phyloP scores from a whole-genome alignment of 2,888 invertebrate species.

The Choristoneura rosaceana region DNA sequence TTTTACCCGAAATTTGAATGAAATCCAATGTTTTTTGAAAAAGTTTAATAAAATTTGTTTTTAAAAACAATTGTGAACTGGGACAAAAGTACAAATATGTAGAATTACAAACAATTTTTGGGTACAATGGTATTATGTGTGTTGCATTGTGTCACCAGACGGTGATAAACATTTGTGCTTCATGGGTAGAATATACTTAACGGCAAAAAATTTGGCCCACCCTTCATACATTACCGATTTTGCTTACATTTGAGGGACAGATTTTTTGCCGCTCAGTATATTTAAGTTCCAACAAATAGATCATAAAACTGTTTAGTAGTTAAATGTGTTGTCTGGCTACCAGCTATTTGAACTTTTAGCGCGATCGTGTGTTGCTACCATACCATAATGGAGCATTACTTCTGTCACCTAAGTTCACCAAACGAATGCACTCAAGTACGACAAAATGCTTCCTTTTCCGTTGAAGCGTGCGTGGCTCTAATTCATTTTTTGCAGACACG shows the following conservation, averaged over 20 bases:
- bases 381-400: background rate
- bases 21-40: background rate
- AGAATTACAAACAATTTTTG: background rate
- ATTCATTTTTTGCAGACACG: too few species aligned
- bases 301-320: too few species aligned
- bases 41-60: too few species aligned
- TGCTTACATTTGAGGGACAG: too few species aligned
- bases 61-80: background rate
- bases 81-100: background rate
- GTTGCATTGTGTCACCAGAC: conserved; percentile 12
- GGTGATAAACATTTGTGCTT: conserved; percentile 31
- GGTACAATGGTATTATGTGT: background rate
- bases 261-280: too few species aligned
- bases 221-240: too few species aligned
- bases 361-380: background rate
- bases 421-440: background rate
- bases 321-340: background rate
- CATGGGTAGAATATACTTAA: background rate
- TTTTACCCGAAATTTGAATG: background rate
- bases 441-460: background rate
- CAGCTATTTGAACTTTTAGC: background rate
- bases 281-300: too few species aligned
- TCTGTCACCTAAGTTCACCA: background rate
- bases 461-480: background rate
- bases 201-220: too few species aligned